Base-by-base conservation (phyloP, 2,797 vertebrate species). In the Coccyzus lansbergi region DNA sequence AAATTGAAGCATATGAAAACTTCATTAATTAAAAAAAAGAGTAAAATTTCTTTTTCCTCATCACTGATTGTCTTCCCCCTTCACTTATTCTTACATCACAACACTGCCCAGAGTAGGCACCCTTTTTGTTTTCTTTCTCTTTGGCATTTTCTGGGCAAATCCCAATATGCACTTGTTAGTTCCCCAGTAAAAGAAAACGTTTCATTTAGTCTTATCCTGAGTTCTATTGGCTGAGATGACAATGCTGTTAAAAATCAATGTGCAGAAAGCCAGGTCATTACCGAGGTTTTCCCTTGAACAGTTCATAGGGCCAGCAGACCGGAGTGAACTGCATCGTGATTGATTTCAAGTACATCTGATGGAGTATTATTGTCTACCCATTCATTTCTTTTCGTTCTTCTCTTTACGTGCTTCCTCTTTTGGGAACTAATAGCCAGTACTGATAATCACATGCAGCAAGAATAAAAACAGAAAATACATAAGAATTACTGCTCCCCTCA, bases 301-400 rank as follows among this genome's bases (percentile, higher is more conserved):
- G 71, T 81, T 91, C 75, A 79, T 71, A 74, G 81, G 86, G 80
- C 70, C 71, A 92, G 71, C 71, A 83, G 60, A 76, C 89, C 60
- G 6, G 40, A 59, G 38, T 80, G 9, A 72, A 72, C 62, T 85
- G 88, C 74, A 70, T 80, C 1, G 1, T 48, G 83, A 95, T 72
- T 88, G 84, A 93, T 90, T 87, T 94, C 93, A 82, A 55, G 85
- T 95, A 85, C 70, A n/a, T 76, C 80, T 84, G 83, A 83, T 60
- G 67, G 75, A 53, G 25, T 72, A 67, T 92, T 86, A 79, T 77
- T 63, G 67, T 75, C 64, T 86, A 25, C 60, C 46, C 24, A 19
- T 88, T 94, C 29, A 34, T 93, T 94, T 91, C 42, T 95, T 79
- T 60, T 92, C 48, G 58, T 83, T 70, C 74, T 68, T 12, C 19